Evolutionary conservation across 2,113 vertebrate species (phyloP).

Genomic region (Tapirus terrestris): DNA sequence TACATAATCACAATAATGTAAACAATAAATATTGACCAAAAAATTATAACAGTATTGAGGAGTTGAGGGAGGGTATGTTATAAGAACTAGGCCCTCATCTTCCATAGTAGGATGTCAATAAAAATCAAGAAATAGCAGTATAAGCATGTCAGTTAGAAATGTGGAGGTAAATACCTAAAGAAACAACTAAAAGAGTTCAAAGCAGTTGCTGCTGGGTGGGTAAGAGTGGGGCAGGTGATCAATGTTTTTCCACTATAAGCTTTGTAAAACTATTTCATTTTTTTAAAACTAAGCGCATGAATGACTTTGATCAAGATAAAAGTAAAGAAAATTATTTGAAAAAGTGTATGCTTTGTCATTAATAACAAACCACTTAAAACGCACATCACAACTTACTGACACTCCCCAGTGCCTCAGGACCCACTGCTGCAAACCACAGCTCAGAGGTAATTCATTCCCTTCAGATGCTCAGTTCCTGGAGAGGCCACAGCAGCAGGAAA

Average conservation of each 20-base stretch:
- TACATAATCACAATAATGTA: neutral
- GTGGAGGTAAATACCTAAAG: neutral
- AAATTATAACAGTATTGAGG: neutral
- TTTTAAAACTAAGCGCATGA: neutral
- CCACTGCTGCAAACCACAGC: neutral
- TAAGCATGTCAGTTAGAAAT: neutral
- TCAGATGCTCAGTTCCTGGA: neutral
- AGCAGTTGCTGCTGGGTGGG: neutral
- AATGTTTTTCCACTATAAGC: neutral
- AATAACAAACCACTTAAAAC: neutral
- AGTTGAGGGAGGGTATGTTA: neutral
- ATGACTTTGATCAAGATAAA: neutral
- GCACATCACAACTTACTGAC: neutral
- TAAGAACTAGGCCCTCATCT: neutral
- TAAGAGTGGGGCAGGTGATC: neutral
- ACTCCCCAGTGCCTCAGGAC: neutral
- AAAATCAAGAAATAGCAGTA: constrained; percentile 3
- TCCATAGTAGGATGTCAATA: neutral
- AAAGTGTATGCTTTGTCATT: neutral
- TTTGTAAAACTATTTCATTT: constrained; percentile 23
- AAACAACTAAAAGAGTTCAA: neutral
- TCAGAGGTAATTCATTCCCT: neutral
- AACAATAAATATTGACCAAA: neutral
- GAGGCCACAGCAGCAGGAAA: neutral
- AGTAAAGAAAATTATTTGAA: constrained; percentile 4